Percentiles rank a stretch among this genome's conserved stretches.
phyloP scores from a whole-genome alignment of 2,113 vertebrate species.

The Pyxicephalus adspersus region DNA sequence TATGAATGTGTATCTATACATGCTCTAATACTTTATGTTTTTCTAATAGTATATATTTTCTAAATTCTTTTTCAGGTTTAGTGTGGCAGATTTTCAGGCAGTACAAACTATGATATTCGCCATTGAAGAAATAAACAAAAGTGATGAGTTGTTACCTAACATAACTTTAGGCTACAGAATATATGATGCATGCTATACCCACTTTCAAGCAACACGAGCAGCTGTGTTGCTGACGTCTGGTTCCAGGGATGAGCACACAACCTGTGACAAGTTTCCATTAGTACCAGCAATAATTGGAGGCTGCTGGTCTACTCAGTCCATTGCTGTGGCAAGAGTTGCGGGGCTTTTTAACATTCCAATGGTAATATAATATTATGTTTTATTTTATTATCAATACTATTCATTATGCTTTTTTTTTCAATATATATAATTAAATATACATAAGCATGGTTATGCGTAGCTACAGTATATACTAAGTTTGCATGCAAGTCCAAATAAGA shows the following conservation, averaged over 20 bases:
- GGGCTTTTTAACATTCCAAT: constrained; percentile 76
- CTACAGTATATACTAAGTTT: too few species aligned
- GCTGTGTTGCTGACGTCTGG: constrained; percentile 61
- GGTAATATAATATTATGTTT: constrained; percentile 59
- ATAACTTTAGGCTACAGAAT: constrained; percentile 64
- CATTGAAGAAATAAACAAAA: constrained; percentile 67
- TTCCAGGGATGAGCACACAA: constrained; percentile 37
- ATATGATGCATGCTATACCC: constrained; percentile 64
- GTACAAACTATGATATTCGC: constrained; percentile 64
- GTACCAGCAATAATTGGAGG: constrained; percentile 76
- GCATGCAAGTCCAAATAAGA: too few species aligned
- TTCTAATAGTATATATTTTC: background rate
- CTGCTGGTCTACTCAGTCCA: constrained; percentile 76
- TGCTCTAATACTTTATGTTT: background rate
- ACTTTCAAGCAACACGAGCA: constrained; percentile 62
- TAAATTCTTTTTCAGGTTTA: constrained; percentile 57
- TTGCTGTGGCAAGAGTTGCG: constrained; percentile 73
- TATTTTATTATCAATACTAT: background rate
- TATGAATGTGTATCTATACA: background rate
- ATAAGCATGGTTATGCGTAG: too few species aligned
- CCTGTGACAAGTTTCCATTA: constrained; percentile 56
- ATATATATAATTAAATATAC: background rate
- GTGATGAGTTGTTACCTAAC: constrained; percentile 60
- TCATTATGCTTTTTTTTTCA: background rate
- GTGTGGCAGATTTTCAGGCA: constrained; percentile 61